These are phyloP conservation scores for Palythoa caribaeorum DNA, from an alignment of 92 coral and sea anemone species.

Conservation along the genomic window DNA sequence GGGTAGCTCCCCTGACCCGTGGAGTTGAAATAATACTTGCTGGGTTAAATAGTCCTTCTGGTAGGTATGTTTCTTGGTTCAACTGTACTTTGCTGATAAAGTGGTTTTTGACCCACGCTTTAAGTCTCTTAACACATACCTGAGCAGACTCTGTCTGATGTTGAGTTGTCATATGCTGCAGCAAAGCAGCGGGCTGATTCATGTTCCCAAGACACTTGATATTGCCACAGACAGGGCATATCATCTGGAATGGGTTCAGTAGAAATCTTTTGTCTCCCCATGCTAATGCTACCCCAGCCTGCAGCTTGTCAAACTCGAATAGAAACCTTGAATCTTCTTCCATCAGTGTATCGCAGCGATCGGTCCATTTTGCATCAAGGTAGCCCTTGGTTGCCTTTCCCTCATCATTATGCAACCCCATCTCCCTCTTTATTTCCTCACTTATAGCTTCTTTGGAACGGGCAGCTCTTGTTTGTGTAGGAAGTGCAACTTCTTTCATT, in stretches of 20 bases:
- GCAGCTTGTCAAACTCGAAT: conserved; percentile 23
- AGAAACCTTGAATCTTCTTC: conserved; percentile 45
- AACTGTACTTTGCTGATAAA: conserved; percentile 1
- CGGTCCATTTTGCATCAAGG: conserved; percentile 57
- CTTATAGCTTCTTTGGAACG: conserved; percentile 48
- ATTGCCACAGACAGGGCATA: conserved; percentile 44
- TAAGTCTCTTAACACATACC: conserved; percentile 10
- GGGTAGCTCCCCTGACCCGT: conserved; percentile 59
- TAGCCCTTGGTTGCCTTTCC: conserved; percentile 51
- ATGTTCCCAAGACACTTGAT: conserved; percentile 11
- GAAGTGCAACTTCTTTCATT: not conserved
- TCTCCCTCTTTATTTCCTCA: conserved; percentile 57
- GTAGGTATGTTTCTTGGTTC: not conserved
- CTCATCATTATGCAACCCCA: conserved; percentile 62
- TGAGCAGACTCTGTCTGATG: conserved; percentile 9
- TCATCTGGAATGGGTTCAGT: conserved; percentile 35
- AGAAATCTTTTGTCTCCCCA: conserved; percentile 31
- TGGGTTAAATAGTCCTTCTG: conserved; percentile 36
- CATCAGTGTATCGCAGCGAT: conserved; percentile 46
- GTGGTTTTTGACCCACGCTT: not conserved
- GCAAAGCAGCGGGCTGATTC: conserved; percentile 12
- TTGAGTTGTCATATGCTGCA: conserved; percentile 38
- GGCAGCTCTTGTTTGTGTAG: not conserved
- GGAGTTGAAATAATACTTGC: conserved; percentile 33
- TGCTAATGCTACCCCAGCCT: conserved; percentile 37